A percentile compares a stretch with the other conserved stretches of the same genome.
Conservation (phyloP, 2,888 invertebrate species). For the Erpobdella octoculata region DNA sequence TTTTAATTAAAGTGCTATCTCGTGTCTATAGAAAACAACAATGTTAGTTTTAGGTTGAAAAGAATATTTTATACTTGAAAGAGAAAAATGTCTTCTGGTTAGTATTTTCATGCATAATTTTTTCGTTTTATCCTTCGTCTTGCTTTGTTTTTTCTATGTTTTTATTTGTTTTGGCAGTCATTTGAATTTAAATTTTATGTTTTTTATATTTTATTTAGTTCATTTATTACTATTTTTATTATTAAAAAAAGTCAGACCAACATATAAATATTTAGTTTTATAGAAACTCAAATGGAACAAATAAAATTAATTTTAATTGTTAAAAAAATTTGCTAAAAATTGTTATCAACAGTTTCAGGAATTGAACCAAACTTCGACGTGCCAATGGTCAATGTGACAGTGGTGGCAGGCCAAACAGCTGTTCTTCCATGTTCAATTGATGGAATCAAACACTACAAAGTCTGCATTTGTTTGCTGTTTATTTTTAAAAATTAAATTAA, state of each 20-base stretch:
- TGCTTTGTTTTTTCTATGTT: too few species aligned
- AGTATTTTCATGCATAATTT: not conserved
- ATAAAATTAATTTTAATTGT: too few species aligned
- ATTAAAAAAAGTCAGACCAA: not conserved
- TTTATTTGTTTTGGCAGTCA: too few species aligned
- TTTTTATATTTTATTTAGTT: not conserved
- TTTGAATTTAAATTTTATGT: not conserved
- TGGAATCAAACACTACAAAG: constrained; percentile 41
- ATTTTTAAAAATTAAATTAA: not conserved
- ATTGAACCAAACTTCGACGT: constrained; percentile 41
- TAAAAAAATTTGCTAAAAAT: too few species aligned
- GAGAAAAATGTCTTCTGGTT: not conserved
- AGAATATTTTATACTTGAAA: not conserved
- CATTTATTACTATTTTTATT: not conserved
- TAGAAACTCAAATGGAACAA: too few species aligned
- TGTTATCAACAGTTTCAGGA: constrained; percentile 39
- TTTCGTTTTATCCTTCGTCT: not conserved
- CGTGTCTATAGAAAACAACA: too few species aligned
- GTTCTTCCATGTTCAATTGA: constrained; percentile 36
- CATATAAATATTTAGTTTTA: not conserved
- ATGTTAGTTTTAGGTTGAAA: not conserved
- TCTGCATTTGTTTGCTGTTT: constrained; percentile 32
- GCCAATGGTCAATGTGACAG: constrained; percentile 41
- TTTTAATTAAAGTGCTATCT: not conserved
- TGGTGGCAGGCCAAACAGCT: constrained; percentile 42